Base-by-base conservation (phyloP, 2,888 invertebrate species). In the Ophraella communa region DNA sequence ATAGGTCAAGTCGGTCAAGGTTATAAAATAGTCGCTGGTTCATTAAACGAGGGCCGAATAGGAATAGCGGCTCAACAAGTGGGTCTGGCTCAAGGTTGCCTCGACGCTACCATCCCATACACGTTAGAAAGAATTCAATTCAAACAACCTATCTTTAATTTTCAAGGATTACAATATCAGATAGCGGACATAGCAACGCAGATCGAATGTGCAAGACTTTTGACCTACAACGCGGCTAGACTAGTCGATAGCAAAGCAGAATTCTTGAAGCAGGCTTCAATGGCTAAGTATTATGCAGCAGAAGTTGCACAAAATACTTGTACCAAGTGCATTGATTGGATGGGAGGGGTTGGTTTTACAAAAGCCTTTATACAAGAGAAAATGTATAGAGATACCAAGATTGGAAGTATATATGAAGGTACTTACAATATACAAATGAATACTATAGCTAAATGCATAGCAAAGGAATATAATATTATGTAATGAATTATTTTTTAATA, bases 291-390 rank as follows among this genome's bases (percentile, higher is more conserved):
- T 75, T 93, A 85, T 77, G 91, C 96, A 35, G 67, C 86, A 81
- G 93, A 96, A 87, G 91, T 94, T 54, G 98, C 97, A 0, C 91
- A 94, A 71, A 87, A 88, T 69, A 89, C 94, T 1, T 94, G 96
- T 30, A 91, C 94, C 11, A 95, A 96, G 80, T 97, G 97, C 83
- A 93, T 98, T 68, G 98, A 98, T 81, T 96, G 95, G 88, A 94
- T 98, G 94, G 98, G 98, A 1, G 98, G 98, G 10, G 95, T 98
- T 27, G 98, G 98, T 21, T 98, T 95, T 83, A 96, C 96, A 0
- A 93, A 91, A 76, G 96, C 96, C 78, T 97, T 94, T 80, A 96
- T 96, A 0, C 93, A 97, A 74, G 98, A 98, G 81, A 98, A 98
- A 82, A 82, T 79, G 85, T 98, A 93, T 84, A 85, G 98, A 64